Evolutionary conservation across 2,113 vertebrate genomes (phyloP), one percentile per base, ranked within the genome.

Genomic region (Oryzias woworae): DNA sequence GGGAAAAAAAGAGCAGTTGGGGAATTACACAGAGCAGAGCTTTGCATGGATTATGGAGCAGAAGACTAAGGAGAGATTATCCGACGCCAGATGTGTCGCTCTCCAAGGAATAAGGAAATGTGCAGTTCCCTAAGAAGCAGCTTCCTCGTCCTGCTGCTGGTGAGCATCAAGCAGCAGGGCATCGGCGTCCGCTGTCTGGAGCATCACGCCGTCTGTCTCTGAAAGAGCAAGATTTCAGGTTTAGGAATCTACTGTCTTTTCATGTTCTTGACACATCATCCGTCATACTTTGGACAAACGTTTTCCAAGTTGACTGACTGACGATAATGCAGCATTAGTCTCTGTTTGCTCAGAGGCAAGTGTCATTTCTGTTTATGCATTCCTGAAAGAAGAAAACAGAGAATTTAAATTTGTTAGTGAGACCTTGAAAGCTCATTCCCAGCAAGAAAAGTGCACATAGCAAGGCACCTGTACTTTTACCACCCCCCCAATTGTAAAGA

Each of bases 41-140:
- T 81, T 87, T 77, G 80, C 79, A 84, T 88, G 84, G 78, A 76
- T 81, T 85, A 84, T 73, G 80, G 69, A 71, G 68, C 46, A 69
- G 63, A 82, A 85, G 75, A 80, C 69, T 71, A 69, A 85, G 71
- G 80, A 78, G 75, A 88, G 85, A 91, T 87, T 86, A 90, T 84
- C 84, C 81, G 52, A 73, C 73, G 73, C 82, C 90, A 89, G 87
- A 90, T 90, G 90, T 87, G 85, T 84, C 82, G 88, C 80, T 87
- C 81, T 86, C 71, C 45, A 67, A 78, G 71, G 66, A 77, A 81
- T 60, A 78, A 77, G 67, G 69, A 79, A 81, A 62, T 42, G 67
- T 14, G 54, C 69, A 31, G 73, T 78, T 80, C 70, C 23, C 75
- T 70, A 75, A 86, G 83, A 85, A 70, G 81, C 79, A 80, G 76